Evolutionary conservation across 2,113 vertebrate genomes (phyloP).

Genomic region (Elephantulus edwardii): DNA sequence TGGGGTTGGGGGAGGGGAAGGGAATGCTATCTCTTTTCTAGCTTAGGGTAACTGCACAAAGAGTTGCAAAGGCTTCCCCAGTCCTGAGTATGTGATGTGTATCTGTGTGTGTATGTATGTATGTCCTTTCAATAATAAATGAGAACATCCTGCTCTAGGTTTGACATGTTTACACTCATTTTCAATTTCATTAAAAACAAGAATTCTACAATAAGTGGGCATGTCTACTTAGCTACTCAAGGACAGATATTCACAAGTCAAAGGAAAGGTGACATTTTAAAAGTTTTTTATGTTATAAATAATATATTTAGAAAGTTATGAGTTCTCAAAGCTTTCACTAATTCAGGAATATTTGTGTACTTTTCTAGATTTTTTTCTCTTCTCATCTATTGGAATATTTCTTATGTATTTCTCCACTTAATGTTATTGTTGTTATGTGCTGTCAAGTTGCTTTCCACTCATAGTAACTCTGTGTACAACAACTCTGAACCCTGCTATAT

Average conservation of each 20-base stretch:
- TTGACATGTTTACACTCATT: neutral
- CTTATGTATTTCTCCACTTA: conserved; percentile 14
- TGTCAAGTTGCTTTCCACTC: no score
- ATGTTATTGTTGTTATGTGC: neutral
- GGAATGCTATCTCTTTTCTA: neutral
- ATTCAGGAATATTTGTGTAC: conserved; percentile 18
- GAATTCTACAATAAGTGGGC: conserved; percentile 2
- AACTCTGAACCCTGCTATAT: no score
- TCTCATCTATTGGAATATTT: neutral
- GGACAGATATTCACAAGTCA: conserved; percentile 35
- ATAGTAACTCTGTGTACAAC: no score
- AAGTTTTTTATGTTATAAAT: conserved; percentile 42
- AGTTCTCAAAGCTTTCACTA: neutral
- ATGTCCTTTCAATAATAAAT: conserved; percentile 71
- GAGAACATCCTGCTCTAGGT: conserved; percentile 67
- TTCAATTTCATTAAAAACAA: conserved; percentile 63
- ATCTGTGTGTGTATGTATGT: conserved; percentile 8
- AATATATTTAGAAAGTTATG: neutral
- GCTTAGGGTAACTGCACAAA: conserved; percentile 19
- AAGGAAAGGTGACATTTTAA: conserved; percentile 16
- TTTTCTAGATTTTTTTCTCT: conserved; percentile 31
- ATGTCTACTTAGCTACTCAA: conserved; percentile 18
- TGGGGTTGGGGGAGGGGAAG: no score
- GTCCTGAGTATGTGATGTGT: neutral
- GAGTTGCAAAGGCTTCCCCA: conserved; percentile 44